Conservation (phyloP, 2,797 vertebrate genomes). For the Melopsittacus undulatus region DNA sequence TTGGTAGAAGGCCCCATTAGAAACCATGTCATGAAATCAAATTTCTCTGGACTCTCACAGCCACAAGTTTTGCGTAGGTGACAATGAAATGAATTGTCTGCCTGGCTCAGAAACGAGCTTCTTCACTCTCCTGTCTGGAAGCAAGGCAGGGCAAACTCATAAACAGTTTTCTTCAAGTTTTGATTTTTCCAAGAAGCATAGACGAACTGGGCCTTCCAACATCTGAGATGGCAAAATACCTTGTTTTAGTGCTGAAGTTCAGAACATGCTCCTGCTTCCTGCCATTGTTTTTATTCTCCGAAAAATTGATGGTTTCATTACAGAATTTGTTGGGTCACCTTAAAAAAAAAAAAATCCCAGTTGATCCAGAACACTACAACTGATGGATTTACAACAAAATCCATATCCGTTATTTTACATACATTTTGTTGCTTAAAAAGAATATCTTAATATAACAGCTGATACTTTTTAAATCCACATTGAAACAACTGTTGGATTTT, state of each 20-base stretch:
- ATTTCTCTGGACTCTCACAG: not conserved
- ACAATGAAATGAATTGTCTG: not conserved
- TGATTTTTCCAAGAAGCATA: not conserved
- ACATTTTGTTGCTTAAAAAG: conserved; percentile 74
- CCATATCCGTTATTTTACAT: conserved; percentile 73
- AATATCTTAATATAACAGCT: conserved; percentile 84
- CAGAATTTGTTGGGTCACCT: conserved; percentile 47
- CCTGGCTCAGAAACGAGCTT: not conserved
- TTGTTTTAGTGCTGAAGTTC: not conserved
- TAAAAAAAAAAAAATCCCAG: conserved; percentile 28
- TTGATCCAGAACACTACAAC: conserved; percentile 56
- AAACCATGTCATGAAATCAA: not conserved
- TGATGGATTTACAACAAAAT: conserved; percentile 80
- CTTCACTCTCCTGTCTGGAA: not conserved
- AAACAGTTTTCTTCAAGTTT: not conserved
- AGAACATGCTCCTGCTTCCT: not conserved
- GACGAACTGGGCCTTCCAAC: not conserved
- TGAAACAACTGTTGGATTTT: conserved; percentile 88
- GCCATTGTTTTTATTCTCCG: conserved; percentile 25
- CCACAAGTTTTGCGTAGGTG: not conserved
- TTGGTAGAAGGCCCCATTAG: not conserved
- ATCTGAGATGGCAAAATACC: not conserved
- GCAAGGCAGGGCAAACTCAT: not conserved
- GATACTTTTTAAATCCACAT: conserved; percentile 82
- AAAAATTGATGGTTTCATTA: conserved; percentile 47